phyloP scores from a whole-genome alignment of 2,797 vertebrate species.

The Delichon dasypus region DNA sequence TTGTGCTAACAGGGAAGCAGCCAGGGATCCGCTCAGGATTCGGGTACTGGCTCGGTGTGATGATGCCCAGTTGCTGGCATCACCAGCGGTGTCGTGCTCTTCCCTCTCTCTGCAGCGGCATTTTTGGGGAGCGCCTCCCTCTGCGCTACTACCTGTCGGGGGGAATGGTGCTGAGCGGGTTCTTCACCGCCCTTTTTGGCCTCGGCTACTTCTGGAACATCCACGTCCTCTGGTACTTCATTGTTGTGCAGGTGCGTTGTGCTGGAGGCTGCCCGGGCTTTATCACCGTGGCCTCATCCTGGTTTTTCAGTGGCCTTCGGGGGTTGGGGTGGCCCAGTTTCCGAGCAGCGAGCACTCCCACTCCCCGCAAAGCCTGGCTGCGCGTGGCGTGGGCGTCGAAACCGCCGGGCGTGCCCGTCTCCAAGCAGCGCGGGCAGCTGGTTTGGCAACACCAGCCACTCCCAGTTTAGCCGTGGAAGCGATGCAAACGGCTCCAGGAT shows the following conservation, averaged over 20 bases:
- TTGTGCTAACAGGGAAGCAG: background rate
- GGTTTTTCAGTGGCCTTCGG: rapidly evolving
- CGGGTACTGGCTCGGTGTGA: rapidly evolving
- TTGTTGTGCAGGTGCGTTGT: constrained; percentile 86
- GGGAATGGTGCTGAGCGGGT: constrained; percentile 91
- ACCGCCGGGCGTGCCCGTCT: background rate
- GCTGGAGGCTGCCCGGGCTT: background rate
- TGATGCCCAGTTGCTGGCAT: rapidly evolving
- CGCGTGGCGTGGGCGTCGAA: background rate
- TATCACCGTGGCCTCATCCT: rapidly evolving
- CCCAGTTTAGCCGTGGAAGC: background rate
- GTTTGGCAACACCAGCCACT: constrained; percentile 9
- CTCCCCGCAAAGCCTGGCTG: background rate
- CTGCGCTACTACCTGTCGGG: constrained; percentile 90
- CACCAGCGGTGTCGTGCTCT: rapidly evolving
- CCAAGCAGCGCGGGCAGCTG: rapidly evolving
- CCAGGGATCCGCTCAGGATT: background rate
- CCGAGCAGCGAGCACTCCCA: background rate
- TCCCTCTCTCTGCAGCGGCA: constrained; percentile 79
- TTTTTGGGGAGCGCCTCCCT: constrained; percentile 94
- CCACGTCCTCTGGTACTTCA: constrained; percentile 90
- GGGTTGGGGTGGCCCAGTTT: background rate
- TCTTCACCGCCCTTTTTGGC: constrained; percentile 90
- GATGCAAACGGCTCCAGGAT: rapidly evolving
- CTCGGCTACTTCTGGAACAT: constrained; percentile 93